Base-by-base conservation (phyloP, 2,797 vertebrate genomes). In the Remorina albescens region DNA sequence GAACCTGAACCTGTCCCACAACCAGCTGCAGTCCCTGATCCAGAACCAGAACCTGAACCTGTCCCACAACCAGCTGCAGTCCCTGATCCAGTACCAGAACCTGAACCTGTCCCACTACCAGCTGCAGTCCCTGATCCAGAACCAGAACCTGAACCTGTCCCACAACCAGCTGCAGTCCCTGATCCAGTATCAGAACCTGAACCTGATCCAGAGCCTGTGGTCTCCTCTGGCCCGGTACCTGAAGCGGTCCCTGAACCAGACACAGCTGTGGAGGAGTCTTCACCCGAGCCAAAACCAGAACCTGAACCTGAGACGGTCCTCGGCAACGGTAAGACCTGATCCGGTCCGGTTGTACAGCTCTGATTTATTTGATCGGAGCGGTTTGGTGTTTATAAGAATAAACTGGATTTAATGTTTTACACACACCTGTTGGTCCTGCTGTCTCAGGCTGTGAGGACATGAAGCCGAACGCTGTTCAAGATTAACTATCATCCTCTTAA, bases 311-410 rank as follows among this genome's bases (percentile, higher is more conserved):
- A 86, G 47, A 19, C 21, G 1, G 19, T 30, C 55, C 51, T 57
- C 37, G 55, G 55, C 21, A 57, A 71, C 0, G 85, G 89, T 89
- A 53, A 78, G 81, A 44, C 47, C 51, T 30, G 34, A 36, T 36
- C 34, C 10, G 11, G 34, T 9, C 30, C 30, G 6, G 30, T 6
- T 3, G 3, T 30, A 30, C 30, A 30, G 30, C 30, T 30, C 30
- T 30, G 30, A 30, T 30, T n/a, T n/a, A n/a, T n/a, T n/a, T n/a
- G n/a, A n/a, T n/a, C n/a, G n/a, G n/a, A n/a, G n/a, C n/a, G n/a
- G n/a, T n/a, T n/a, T n/a, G n/a, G n/a, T n/a, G n/a, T n/a, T n/a
- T n/a, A n/a, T n/a, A n/a, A n/a, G n/a, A n/a, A n/a, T n/a, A n/a
- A n/a, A n/a, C n/a, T n/a, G n/a, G n/a, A n/a, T n/a, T n/a, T n/a